These are phyloP conservation scores for Zeuzera pyrina DNA, from an alignment of 2,888 invertebrate genomes.

Conservation along the genomic window DNA sequence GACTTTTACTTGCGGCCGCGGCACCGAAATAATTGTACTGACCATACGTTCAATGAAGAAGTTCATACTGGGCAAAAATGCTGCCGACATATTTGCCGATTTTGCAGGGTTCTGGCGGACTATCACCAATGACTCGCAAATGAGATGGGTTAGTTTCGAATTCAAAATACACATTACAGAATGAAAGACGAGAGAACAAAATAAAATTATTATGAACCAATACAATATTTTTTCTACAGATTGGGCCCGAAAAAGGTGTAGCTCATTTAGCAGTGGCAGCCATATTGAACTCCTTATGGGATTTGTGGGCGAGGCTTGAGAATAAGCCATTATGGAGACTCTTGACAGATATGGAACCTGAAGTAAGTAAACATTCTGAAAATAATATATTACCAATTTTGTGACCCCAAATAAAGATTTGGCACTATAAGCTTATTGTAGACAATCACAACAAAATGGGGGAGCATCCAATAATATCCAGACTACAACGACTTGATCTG, in stretches of 20 bases:
- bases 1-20: slow-evolving; percentile 91
- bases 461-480: too few relatives aligned
- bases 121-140: slow-evolving; percentile 89
- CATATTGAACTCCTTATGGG: slow-evolving; percentile 93
- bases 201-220: background rate
- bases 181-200: background rate
- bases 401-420: too few relatives aligned
- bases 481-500: too few relatives aligned
- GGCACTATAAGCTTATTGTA: too few relatives aligned
- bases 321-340: slow-evolving; percentile 91
- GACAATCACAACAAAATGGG: too few relatives aligned
- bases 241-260: slow-evolving; percentile 94
- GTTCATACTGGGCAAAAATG: slow-evolving; percentile 79
- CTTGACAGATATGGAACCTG: slow-evolving; percentile 86
- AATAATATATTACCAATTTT: too few relatives aligned
- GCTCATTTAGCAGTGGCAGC: slow-evolving; percentile 91
- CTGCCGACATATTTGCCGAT: slow-evolving; percentile 80
- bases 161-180: slow-evolving; percentile 4
- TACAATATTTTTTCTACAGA: slow-evolving; percentile 50
- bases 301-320: slow-evolving; percentile 89
- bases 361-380: slow-evolving; percentile 68
- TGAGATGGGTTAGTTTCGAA: slow-evolving; percentile 85
- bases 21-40: slow-evolving; percentile 88
- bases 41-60: slow-evolving; percentile 81
- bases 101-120: slow-evolving; percentile 87